phyloP scores from a whole-genome alignment of 2,888 invertebrate genomes.

The Apoda limacodes region DNA sequence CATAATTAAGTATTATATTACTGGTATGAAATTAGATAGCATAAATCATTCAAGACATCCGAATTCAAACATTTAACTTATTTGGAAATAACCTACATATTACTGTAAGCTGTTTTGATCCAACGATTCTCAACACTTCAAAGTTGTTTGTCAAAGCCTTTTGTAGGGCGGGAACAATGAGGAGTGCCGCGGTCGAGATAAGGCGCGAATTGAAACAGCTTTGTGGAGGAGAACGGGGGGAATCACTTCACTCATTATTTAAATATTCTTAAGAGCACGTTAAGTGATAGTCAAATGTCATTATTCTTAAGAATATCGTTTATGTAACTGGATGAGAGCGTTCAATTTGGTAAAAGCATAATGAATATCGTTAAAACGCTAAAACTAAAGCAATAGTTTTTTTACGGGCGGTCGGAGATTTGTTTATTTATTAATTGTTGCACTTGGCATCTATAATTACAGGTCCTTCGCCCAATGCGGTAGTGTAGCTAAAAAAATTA shows the following conservation, averaged over 20 bases:
- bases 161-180: slow-evolving; percentile 28
- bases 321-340: slow-evolving; percentile 55
- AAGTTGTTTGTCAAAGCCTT: slow-evolving; percentile 22
- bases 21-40: too few species aligned
- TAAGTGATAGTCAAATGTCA: not conserved
- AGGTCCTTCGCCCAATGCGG: too few species aligned
- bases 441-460: too few species aligned
- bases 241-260: slow-evolving; percentile 47
- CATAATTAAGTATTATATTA: too few species aligned
- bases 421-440: too few species aligned
- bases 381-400: too few species aligned
- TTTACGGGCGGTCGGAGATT: too few species aligned
- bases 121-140: slow-evolving; percentile 23
- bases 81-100: slow-evolving; percentile 1
- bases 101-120: slow-evolving; percentile 16
- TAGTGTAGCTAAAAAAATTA: too few species aligned
- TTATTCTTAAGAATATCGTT: not conserved
- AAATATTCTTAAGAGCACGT: too few species aligned
- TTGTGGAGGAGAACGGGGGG: slow-evolving; percentile 28
- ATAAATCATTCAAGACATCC: too few species aligned
- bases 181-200: slow-evolving; percentile 56
- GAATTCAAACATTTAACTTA: slow-evolving; percentile 2
- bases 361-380: too few species aligned
- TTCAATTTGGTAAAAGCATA: too few species aligned
- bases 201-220: slow-evolving; percentile 43